Evolutionary conservation across 1,140 invertebrate species (phyloP).

Genomic region (Agraylea sexmaculata): DNA sequence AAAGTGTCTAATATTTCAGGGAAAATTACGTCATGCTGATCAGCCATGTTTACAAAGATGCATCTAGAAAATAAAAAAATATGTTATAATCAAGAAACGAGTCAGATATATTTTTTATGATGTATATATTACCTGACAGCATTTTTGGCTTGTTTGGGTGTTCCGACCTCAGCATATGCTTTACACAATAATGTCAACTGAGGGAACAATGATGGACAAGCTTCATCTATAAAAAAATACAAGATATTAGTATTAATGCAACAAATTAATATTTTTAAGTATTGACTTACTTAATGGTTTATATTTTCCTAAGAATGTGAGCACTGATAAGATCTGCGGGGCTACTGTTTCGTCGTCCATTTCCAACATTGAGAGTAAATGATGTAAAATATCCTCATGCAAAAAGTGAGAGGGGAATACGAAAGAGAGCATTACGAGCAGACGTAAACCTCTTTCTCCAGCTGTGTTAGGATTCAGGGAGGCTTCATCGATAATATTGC

Average conservation of each 20-base stretch:
- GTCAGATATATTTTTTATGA: not conserved
- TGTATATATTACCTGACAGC: slow-evolving; percentile 52
- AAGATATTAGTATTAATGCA: not conserved
- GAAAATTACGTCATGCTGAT: slow-evolving; percentile 70
- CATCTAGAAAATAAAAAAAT: slow-evolving; percentile 46
- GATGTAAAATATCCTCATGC: slow-evolving; percentile 68
- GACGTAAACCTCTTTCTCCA: slow-evolving; percentile 67
- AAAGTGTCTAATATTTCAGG: slow-evolving; percentile 76
- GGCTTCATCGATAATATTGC: slow-evolving; percentile 58
- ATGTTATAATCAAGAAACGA: not conserved
- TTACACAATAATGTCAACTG: slow-evolving; percentile 74
- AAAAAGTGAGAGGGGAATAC: slow-evolving; percentile 90
- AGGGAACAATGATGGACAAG: slow-evolving; percentile 56
- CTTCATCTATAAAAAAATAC: slow-evolving; percentile 47
- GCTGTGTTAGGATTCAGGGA: slow-evolving; percentile 67
- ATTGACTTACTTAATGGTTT: slow-evolving; percentile 55
- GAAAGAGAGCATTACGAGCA: slow-evolving; percentile 71
- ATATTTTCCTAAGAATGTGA: slow-evolving; percentile 82
- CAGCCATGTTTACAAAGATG: slow-evolving; percentile 74
- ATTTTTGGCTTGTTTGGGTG: slow-evolving; percentile 92
- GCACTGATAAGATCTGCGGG: slow-evolving; percentile 66
- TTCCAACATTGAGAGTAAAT: slow-evolving; percentile 66
- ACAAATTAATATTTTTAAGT: slow-evolving; percentile 1
- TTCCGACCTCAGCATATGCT: slow-evolving; percentile 74
- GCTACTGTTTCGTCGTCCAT: slow-evolving; percentile 75